Conservation (phyloP, 2,888 invertebrate species). For the Phalangium opilio region DNA sequence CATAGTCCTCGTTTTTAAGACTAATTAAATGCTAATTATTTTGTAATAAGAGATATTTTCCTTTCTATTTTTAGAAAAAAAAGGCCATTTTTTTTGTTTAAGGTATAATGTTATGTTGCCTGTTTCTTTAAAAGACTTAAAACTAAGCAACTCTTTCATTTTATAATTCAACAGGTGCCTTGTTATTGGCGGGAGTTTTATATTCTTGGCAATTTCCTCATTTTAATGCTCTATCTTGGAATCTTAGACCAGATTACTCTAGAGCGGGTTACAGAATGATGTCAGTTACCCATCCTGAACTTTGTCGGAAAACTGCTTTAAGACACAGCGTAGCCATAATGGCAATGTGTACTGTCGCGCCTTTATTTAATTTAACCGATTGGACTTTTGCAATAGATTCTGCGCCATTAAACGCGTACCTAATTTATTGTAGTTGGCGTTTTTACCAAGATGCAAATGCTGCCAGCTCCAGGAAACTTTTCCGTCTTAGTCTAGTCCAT, state of each 20-base stretch:
- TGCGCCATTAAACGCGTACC: conserved; percentile 78
- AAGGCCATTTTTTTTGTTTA: no score
- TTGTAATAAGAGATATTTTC: no score
- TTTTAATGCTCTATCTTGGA: conserved; percentile 98
- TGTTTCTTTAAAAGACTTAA: no score
- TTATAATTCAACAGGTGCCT: conserved; percentile 56
- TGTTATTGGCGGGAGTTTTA: conserved; percentile 70
- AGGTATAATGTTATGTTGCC: no score
- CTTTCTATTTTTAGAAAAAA: no score
- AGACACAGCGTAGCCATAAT: conserved; percentile 63
- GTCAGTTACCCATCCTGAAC: conserved; percentile 81
- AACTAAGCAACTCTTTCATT: no score
- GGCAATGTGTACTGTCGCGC: conserved; percentile 59
- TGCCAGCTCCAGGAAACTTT: conserved; percentile 73
- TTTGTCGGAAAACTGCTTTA: conserved; percentile 77
- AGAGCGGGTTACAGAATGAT: conserved; percentile 97
- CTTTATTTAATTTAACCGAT: conserved; percentile 70
- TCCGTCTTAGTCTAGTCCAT: conserved; percentile 80
- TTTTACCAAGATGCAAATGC: conserved; percentile 81
- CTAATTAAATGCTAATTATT: no score
- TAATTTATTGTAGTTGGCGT: conserved; percentile 79
- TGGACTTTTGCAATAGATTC: conserved; percentile 80
- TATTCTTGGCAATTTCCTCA: conserved; percentile 99
- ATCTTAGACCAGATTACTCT: conserved; percentile 88
- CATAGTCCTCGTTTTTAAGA: no score